Evolutionary conservation across 2,797 vertebrate genomes (phyloP), one percentile per base, ranked within the genome.

Genomic region (Hyperoplus lanceolatus): DNA sequence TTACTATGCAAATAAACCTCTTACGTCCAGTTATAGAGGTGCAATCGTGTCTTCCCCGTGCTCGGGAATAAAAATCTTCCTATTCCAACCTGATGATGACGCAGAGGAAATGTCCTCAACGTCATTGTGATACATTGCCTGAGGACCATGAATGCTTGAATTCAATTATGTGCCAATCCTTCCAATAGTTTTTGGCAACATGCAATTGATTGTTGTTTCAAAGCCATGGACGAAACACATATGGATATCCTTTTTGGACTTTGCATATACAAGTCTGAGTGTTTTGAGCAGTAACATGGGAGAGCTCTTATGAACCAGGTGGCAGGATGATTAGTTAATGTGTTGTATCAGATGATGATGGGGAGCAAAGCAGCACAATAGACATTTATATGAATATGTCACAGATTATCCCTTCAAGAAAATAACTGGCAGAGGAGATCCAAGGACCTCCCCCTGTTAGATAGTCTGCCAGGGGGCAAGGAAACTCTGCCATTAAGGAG

Each of bases 371-470:
- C 8, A 15, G 53, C 10, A 50, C 71, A 79, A 75, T 39, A 58
- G 41, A 68, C 36, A 71, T 73, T 57, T 70, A 67, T 51, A 21
- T 49, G 18, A 71, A 67, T 73, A 61, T 57, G 6, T 68, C 18
- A 46, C 61, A 68, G 14, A 67, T 67, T 43, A 66, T 73, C 29
- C 15, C 61, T 53, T 77, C 14, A 64, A 84, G 75, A 43, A 36
- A 79, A 65, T 79, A 51, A 51, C 45, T 78, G 73, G 66, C 63
- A 59, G 11, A 50, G 18, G 45, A 43, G 81, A 87, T 82, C 49
- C 77, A 51, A 57, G 21, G 21, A 70, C 70, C 60, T 53, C 70
- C 70, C 75, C 54, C 56, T 78, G 69, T 79, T 43, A 36, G 73
- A 70, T 51, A 13, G 10, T 79, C 78, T 80, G 80, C 75, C 60